Evolutionary conservation across 2,888 invertebrate species (phyloP), one percentile per base, ranked within the genome.

Genomic region (Junonia oenone): DNA sequence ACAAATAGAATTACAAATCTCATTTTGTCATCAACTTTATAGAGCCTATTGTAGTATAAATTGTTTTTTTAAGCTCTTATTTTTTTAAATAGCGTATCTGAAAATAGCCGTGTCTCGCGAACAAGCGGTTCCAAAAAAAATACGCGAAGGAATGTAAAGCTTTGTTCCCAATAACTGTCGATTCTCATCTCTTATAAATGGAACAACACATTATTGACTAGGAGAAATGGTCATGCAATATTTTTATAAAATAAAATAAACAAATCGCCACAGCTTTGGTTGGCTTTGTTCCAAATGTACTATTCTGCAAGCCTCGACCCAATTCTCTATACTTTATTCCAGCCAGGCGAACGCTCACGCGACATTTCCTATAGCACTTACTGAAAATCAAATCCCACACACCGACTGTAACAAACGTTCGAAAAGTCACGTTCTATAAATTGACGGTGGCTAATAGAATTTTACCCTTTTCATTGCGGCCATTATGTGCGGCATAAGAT

Each of bases 241-340:
- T 76, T 81, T 77, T 76, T 75, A 68, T 69, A 74, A 73, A 80
- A 82, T 81, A 81, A 82, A 66, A 62, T 61, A 65, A 82, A 81
- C 72, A 82, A 79, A 78, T 80, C 72, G 73, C 71, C 71, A 58
- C 63, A 66, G 63, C 64, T 72, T 68, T 69, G 73, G 70, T 75
- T 86, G 86, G 86, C 86, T 74, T 70, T 73, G 73, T 74, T 86
- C 86, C 86, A 86, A 83, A 80, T 72, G 76, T 76, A 71, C 68
- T 63, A 61, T 71, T 77, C 66, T 67, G 68, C 72, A 69, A 65
- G 70, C 69, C 69, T 73, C 81, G 87, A 87, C 86, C 86, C 75
- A 83, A 81, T 85, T 86, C 81, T 69, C 74, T 72, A 75, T 78
- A 78, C 77, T 84, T 83, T 82, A 83, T 82, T 78, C 75, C 73